phyloP scores from a whole-genome alignment of 2,888 invertebrate species.

The Pseudeuparius sepicola region DNA sequence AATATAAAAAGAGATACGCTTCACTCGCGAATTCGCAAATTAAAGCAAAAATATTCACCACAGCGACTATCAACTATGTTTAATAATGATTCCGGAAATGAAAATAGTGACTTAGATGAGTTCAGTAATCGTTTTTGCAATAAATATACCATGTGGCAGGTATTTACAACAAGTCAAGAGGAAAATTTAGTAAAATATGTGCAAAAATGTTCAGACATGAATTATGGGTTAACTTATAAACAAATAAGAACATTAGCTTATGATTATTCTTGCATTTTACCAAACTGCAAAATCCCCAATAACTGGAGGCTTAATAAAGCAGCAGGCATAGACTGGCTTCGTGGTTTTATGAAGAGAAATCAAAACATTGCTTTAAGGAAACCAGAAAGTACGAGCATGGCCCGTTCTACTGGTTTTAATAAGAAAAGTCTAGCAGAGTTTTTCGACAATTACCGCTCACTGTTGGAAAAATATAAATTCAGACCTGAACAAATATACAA shows the following conservation, averaged over 20 bases:
- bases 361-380: background rate
- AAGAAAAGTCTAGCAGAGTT: background rate
- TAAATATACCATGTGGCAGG: too few relatives aligned
- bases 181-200: too few relatives aligned
- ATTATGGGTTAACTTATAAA: conserved; percentile 3
- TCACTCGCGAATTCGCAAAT: too few relatives aligned
- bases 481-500: conserved; percentile 3
- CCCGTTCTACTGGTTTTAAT: background rate
- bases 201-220: conserved; percentile 2
- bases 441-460: conserved; percentile 1
- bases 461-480: conserved; percentile 1
- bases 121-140: too few relatives aligned
- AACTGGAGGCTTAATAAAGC: background rate
- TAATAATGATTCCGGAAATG: too few relatives aligned
- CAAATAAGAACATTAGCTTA: conserved; percentile 1
- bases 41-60: too few relatives aligned
- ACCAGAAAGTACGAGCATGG: conserved; percentile 1
- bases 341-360: conserved; percentile 1
- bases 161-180: too few relatives aligned
- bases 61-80: too few relatives aligned
- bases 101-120: too few relatives aligned
- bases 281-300: background rate
- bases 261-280: conserved; percentile 1
- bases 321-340: background rate
- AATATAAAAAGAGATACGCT: too few relatives aligned